phyloP scores from a whole-genome alignment of 1,140 invertebrate species.

The Callitettix versicolor region DNA sequence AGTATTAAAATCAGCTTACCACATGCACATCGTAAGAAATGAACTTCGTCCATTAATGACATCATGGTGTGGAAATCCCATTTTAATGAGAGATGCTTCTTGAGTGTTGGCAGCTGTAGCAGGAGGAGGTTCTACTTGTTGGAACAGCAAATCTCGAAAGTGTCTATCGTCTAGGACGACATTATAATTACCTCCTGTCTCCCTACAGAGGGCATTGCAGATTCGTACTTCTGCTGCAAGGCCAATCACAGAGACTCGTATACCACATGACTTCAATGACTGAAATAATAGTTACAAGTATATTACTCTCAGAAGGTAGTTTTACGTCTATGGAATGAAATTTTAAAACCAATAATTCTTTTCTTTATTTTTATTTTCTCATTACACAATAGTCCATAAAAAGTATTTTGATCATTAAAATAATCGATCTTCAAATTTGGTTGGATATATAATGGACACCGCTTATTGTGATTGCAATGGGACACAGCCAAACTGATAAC shows the following conservation, averaged over 20 bases:
- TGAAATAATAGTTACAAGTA: too few relatives aligned
- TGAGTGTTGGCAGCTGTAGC: slow-evolving; percentile 47
- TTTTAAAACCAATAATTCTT: too few relatives aligned
- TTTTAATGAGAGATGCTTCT: slow-evolving; percentile 78
- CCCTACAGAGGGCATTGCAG: slow-evolving; percentile 70
- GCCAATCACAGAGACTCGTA: slow-evolving; percentile 69
- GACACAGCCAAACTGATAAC: too few relatives aligned
- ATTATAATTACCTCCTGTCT: slow-evolving; percentile 76
- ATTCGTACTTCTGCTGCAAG: slow-evolving; percentile 90
- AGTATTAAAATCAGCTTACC: too few relatives aligned
- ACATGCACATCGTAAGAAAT: slow-evolving; percentile 73
- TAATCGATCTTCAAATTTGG: too few relatives aligned
- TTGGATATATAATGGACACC: too few relatives aligned
- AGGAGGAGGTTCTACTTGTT: slow-evolving; percentile 70
- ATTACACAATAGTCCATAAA: too few relatives aligned
- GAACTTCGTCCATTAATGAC: slow-evolving; percentile 47
- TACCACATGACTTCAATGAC: slow-evolving; percentile 53
- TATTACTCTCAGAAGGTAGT: too few relatives aligned
- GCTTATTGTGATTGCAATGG: too few relatives aligned
- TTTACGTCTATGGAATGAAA: too few relatives aligned
- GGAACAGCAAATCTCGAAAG: slow-evolving; percentile 46
- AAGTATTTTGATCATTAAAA: too few relatives aligned
- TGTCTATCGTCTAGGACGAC: slow-evolving; percentile 88
- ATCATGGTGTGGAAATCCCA: slow-evolving; percentile 80
- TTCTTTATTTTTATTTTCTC: too few relatives aligned